Conservation (phyloP, 2,797 vertebrate genomes). For the Gymnothorax reevesii region DNA sequence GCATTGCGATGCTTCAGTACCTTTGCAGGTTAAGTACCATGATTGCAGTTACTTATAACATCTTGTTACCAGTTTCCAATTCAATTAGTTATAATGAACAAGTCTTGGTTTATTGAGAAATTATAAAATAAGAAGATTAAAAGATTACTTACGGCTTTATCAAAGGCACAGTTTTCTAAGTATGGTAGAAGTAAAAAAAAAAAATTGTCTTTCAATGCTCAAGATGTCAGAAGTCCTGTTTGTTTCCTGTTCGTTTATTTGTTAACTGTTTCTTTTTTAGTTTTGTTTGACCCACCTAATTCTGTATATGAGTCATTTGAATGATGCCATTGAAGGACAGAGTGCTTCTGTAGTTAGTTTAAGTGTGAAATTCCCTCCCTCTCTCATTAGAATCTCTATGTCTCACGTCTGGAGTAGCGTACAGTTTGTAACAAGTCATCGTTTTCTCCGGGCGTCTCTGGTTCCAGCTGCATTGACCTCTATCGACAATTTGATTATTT, state of each 20-base stretch:
- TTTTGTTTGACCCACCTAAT: background rate
- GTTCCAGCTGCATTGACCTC: no score
- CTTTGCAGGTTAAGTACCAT: constrained; percentile 7
- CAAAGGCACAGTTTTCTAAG: constrained; percentile 26
- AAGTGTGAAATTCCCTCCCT: constrained; percentile 57
- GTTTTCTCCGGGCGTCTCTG: no score
- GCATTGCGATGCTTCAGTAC: constrained; percentile 26
- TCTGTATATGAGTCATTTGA: constrained; percentile 31
- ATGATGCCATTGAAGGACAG: constrained; percentile 67
- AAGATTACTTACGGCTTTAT: constrained; percentile 44
- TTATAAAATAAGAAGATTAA: constrained; percentile 23
- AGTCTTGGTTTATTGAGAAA: constrained; percentile 25
- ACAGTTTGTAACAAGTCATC: no score
- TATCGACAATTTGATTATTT: no score
- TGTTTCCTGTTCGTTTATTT: constrained; percentile 33
- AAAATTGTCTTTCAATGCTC: constrained; percentile 21
- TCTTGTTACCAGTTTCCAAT: constrained; percentile 18
- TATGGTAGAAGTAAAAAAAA: constrained; percentile 5
- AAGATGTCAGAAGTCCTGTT: constrained; percentile 34
- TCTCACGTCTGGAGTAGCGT: constrained; percentile 50
- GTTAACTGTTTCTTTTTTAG: constrained; percentile 11
- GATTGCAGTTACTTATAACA: background rate
- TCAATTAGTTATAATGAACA: constrained; percentile 25
- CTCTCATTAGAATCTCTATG: constrained; percentile 52
- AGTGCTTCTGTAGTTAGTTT: constrained; percentile 72